A percentile compares a stretch with the other conserved stretches of the same genome.
These are phyloP conservation scores for Orthosia cruda DNA, from an alignment of 2,888 invertebrate species.

Conservation along the genomic window DNA sequence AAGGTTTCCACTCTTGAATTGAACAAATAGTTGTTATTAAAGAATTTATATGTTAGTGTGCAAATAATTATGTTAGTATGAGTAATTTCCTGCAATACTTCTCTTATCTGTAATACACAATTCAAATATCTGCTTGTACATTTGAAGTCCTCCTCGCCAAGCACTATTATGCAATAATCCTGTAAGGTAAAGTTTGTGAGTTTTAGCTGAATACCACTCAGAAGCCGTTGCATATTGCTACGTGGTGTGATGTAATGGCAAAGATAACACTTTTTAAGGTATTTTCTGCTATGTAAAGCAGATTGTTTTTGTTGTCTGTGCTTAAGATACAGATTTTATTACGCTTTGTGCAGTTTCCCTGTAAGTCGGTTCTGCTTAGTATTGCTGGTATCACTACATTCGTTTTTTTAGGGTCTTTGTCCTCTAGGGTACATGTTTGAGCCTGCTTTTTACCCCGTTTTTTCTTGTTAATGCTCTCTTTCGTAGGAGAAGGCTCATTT, in stretches of 20 bases:
- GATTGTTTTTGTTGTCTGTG: neutral
- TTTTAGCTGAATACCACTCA: neutral
- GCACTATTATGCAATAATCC: too few relatives aligned
- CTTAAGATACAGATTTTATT: neutral
- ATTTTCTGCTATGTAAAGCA: neutral
- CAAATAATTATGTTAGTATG: neutral
- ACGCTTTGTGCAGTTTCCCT: neutral
- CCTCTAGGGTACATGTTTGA: neutral
- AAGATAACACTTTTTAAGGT: neutral
- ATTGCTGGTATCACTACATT: neutral
- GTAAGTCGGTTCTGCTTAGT: neutral
- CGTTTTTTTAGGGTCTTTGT: neutral
- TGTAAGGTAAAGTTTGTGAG: too few relatives aligned
- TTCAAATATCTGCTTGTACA: slow-evolving; percentile 1
- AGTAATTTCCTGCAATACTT: neutral
- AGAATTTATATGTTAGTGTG: neutral
- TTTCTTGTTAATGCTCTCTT: neutral
- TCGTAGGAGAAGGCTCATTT: neutral
- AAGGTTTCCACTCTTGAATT: neutral
- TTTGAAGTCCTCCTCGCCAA: neutral
- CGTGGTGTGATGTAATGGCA: neutral
- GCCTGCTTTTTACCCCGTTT: neutral
- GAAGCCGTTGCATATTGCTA: neutral
- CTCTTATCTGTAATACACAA: neutral
- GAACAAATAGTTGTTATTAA: neutral